A percentile compares a stretch with the other conserved stretches of the same genome.
Evolutionary conservation across 2,888 invertebrate species (phyloP).

Genomic region (Hemistola chrysoprasaria): DNA sequence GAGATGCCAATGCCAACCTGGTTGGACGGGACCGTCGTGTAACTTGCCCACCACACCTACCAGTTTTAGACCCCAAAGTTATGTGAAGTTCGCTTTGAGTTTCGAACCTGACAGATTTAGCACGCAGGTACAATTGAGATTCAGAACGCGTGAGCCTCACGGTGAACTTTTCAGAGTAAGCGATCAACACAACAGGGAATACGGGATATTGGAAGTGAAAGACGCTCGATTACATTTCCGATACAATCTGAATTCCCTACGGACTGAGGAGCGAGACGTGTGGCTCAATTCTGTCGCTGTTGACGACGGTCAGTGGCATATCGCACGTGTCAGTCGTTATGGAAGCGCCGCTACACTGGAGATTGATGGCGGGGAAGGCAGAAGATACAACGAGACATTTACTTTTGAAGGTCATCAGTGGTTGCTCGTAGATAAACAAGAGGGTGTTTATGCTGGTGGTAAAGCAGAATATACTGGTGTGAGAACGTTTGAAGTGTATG

Average conservation of each 20-base stretch:
- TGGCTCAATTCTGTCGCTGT: conserved; percentile 95
- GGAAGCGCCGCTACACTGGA: conserved; percentile 96
- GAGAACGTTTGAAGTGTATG: conserved; percentile 95
- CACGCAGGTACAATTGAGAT: conserved; percentile 95
- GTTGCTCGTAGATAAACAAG: conserved; percentile 95
- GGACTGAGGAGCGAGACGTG: conserved; percentile 94
- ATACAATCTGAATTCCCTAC: conserved; percentile 94
- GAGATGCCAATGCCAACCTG: conserved; percentile 96
- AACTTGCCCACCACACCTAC: conserved; percentile 93
- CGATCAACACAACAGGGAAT: conserved; percentile 96
- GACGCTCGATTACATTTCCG: conserved; percentile 94
- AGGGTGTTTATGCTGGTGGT: conserved; percentile 97
- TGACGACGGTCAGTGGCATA: conserved; percentile 98
- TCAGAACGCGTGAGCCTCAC: conserved; percentile 95
- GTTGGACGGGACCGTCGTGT: conserved; percentile 96
- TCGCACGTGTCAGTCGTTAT: conserved; percentile 93
- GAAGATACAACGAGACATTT: conserved; percentile 96
- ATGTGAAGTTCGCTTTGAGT: conserved; percentile 97
- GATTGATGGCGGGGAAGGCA: conserved; percentile 97
- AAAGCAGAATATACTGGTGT: conserved; percentile 98
- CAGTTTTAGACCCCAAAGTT: conserved; percentile 96
- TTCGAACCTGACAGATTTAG: conserved; percentile 96
- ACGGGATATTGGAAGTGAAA: conserved; percentile 95
- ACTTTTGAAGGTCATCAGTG: conserved; percentile 95
- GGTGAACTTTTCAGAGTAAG: conserved; percentile 97